Conservation (phyloP, 23 tunicate genomes). For the Botrylloides violaceus region DNA sequence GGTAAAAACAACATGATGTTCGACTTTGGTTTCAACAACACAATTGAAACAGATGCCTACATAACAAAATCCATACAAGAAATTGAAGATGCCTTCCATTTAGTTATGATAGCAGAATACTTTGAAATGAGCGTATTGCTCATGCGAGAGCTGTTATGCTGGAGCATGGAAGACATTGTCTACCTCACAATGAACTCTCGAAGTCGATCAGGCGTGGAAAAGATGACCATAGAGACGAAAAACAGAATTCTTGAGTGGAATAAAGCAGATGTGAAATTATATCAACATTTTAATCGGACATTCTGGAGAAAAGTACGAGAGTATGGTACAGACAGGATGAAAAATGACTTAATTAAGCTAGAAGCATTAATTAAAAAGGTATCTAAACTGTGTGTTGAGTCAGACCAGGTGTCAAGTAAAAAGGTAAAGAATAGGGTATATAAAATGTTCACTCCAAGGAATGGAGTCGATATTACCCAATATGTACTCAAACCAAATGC, state of each 20-base stretch:
- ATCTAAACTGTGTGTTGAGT: conserved; percentile 33
- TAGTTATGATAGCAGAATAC: conserved; percentile 61
- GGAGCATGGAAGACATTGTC: conserved; percentile 36
- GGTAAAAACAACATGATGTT: conserved; percentile 42
- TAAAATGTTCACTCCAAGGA: conserved; percentile 39
- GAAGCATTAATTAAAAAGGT: conserved; percentile 17
- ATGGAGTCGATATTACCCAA: conserved; percentile 40
- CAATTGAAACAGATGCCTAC: conserved; percentile 33
- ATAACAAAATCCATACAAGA: conserved; percentile 27
- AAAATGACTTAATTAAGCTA: conserved; percentile 20
- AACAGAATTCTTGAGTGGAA: conserved; percentile 43
- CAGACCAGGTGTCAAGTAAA: conserved; percentile 4
- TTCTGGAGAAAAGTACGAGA: conserved; percentile 63
- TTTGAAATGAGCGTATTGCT: conserved; percentile 60
- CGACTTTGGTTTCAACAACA: conserved; percentile 63
- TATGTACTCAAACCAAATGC: conserved; percentile 32
- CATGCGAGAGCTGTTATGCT: conserved; percentile 44
- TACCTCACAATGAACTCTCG: conserved; percentile 41
- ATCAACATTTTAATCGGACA: conserved; percentile 32
- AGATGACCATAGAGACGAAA: not conserved
- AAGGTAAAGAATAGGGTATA: conserved; percentile 16
- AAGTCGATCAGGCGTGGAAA: not conserved
- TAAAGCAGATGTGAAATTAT: conserved; percentile 42
- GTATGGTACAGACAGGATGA: conserved; percentile 47
- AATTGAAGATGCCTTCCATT: conserved; percentile 34